Conservation (phyloP, 1,140 invertebrate species). For the Caenorhabditis elegans region DNA sequence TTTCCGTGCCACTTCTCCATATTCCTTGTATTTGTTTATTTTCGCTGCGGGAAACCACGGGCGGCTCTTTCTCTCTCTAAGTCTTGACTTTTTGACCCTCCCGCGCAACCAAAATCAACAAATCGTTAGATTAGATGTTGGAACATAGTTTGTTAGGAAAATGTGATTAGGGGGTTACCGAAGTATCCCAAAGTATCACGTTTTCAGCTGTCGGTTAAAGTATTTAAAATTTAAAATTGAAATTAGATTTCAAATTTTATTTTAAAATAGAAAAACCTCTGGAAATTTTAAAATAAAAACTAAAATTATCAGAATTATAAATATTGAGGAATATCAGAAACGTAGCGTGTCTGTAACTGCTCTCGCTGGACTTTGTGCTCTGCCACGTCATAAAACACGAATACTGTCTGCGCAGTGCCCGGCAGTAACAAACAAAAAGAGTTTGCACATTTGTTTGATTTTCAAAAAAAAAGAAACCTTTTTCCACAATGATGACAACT, state of each 20-base stretch:
- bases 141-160: no score
- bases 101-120: constrained; percentile 6
- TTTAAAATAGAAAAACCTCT: no score
- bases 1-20: background rate
- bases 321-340: no score
- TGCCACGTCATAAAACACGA: constrained; percentile 2
- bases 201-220: no score
- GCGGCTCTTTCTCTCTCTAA: constrained; percentile 14
- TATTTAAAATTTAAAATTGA: no score
- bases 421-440: background rate
- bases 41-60: constrained; percentile 27
- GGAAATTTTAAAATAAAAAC: no score
- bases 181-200: no score
- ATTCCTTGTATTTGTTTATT: constrained; percentile 11
- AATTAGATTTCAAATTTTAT: no score
- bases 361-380: background rate
- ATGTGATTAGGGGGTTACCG: no score
- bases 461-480: constrained; percentile 14
- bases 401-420: background rate
- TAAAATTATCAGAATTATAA: no score
- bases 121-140: background rate
- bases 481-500: background rate
- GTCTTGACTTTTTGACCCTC: constrained; percentile 21
- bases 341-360: background rate
- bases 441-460: constrained; percentile 30